Base-by-base conservation (phyloP, 2,888 invertebrate genomes). In the Tubiluchus corallicola region DNA sequence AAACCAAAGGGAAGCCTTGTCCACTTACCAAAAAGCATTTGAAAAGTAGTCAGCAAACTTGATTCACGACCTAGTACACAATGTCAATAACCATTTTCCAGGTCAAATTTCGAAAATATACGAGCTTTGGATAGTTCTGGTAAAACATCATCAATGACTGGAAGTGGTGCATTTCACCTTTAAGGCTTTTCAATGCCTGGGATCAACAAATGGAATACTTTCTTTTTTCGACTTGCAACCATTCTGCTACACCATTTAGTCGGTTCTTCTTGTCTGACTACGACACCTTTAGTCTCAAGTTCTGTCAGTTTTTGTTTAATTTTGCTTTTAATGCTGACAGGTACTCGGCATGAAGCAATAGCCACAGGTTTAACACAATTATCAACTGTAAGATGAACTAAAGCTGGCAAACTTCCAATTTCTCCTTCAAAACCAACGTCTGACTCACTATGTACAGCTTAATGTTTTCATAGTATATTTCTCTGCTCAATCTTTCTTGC, bases 91-190 rank as follows among this genome's bases (percentile, higher is more conserved):
- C 45, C 47, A 17, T 47, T n/a, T 20, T 37, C 16, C 3, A 46
- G 37, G 21, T 47, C 47, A 4, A 47, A 41, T 37, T 16, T 38
- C 3, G 45, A 19, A 21, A 47, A 47, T 18, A 37, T 20, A 17
- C n/a, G 39, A n/a, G 37, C 21, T 3, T 45, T 18, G 2, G 19
- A n/a, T 4, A 53, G 38, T 37, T 47, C 48, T 16, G 51, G 53
- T 16, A 52, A 21, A 1, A 53, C 45, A 43, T 54, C 53, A 20
- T 54, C 51, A 15, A 54, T 29, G 2, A 48, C 17, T 16, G 47
- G 47, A 16, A 45, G 18, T 40, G 9, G 17, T 21, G 37, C 17
- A 39, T 38, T 20, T 47, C 47, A 15, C 47, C 9, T 29, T 46
- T 40, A n/a, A 39, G 17, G 3, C 43, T 42, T 18, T 43, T 45